Conservation (phyloP, 2,113 vertebrate genomes). For the Stegostoma tigrinum region DNA sequence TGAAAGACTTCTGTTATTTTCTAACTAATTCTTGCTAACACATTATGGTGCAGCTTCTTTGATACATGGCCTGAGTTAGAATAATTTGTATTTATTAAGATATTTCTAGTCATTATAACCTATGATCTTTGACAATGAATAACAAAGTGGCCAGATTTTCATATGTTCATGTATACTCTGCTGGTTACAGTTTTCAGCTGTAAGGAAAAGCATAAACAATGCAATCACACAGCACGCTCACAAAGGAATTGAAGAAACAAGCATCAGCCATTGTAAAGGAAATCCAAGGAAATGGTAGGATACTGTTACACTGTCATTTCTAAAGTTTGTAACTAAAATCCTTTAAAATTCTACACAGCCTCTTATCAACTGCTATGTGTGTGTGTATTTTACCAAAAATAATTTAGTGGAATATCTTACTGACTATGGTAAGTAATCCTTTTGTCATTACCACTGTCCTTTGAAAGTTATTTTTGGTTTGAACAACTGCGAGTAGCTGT, state of each 20-base stretch:
- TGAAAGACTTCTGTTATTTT: background rate
- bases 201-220: slow-evolving; percentile 51
- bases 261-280: slow-evolving; percentile 85
- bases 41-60: background rate
- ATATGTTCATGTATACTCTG: background rate
- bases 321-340: background rate
- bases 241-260: slow-evolving; percentile 76
- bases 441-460: slow-evolving; percentile 76
- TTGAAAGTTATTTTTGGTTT: slow-evolving; percentile 79
- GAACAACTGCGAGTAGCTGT: slow-evolving; percentile 67
- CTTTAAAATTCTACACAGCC: background rate
- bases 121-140: background rate
- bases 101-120: background rate
- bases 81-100: background rate
- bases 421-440: slow-evolving; percentile 70
- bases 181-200: slow-evolving; percentile 56
- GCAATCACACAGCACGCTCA: slow-evolving; percentile 73
- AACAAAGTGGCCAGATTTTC: background rate
- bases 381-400: slow-evolving; percentile 60
- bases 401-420: slow-evolving; percentile 60
- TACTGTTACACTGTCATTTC: slow-evolving; percentile 30
- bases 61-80: background rate
- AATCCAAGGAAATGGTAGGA: slow-evolving; percentile 74
- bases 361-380: background rate
- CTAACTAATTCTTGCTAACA: background rate